These are phyloP conservation scores for Lobophora halterata DNA, from an alignment of 2,888 invertebrate species.

Conservation along the genomic window DNA sequence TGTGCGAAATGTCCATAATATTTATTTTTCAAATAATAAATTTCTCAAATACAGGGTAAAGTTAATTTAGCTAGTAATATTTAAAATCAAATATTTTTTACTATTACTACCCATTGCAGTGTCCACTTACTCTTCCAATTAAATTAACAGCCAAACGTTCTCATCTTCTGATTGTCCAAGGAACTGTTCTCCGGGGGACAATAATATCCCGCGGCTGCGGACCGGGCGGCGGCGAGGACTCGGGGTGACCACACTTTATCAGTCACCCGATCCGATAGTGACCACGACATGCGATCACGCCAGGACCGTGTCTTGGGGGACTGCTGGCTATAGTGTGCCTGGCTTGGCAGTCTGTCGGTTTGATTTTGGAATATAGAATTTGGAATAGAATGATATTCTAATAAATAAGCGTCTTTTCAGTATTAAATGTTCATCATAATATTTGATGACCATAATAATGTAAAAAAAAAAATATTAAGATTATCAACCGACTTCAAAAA, in stretches of 20 bases:
- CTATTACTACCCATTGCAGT: neutral
- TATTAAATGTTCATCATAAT: no score
- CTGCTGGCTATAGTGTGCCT: no score
- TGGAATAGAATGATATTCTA: neutral
- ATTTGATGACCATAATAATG: no score
- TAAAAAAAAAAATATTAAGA: no score
- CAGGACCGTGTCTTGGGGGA: slow-evolving; percentile 36
- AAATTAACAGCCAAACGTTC: slow-evolving; percentile 35
- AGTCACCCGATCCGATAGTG: slow-evolving; percentile 65
- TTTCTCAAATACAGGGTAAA: no score
- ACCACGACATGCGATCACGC: slow-evolving; percentile 32
- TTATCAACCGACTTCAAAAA: no score
- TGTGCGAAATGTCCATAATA: no score
- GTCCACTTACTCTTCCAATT: slow-evolving; percentile 27
- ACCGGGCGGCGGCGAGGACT: slow-evolving; percentile 15
- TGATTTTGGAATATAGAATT: neutral
- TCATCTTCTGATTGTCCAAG: slow-evolving; percentile 52
- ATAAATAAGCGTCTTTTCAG: no score
- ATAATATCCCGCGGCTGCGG: slow-evolving; percentile 51
- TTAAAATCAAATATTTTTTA: slow-evolving; percentile 1
- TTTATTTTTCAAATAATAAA: no score
- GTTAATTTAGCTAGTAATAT: no score
- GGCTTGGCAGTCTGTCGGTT: slow-evolving; percentile 12
- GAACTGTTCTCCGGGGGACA: slow-evolving; percentile 61
- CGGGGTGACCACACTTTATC: slow-evolving; percentile 67